Conservation (phyloP, 2,888 invertebrate species). For the Drosophila suboccidentalis region DNA sequence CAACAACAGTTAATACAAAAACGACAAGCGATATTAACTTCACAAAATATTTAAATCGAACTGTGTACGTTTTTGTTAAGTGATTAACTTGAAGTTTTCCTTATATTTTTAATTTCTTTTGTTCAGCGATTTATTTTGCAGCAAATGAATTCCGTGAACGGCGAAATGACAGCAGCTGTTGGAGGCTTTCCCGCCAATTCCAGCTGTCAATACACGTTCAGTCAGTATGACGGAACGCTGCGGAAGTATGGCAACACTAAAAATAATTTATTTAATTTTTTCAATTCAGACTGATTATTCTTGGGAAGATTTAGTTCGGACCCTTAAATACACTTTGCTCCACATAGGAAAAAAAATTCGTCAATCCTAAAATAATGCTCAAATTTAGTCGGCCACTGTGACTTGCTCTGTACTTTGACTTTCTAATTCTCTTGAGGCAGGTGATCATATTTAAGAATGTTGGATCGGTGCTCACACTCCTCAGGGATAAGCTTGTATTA, state of each 20-base stretch:
- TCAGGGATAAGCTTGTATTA: no score
- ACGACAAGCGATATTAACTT: background rate
- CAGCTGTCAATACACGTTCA: slow-evolving; percentile 51
- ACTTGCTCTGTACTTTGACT: no score
- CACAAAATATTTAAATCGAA: background rate
- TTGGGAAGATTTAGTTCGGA: no score
- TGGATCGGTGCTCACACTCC: no score
- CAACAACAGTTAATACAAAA: background rate
- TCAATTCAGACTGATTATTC: background rate
- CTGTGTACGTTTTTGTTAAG: background rate
- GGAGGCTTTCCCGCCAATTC: slow-evolving; percentile 62
- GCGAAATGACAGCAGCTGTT: slow-evolving; percentile 54
- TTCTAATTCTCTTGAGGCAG: no score
- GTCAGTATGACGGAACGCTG: slow-evolving; percentile 11
- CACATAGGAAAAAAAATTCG: no score
- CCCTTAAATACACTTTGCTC: no score
- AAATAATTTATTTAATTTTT: no score
- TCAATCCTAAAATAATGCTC: no score
- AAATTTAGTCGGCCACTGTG: no score
- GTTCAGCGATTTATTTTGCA: slow-evolving; percentile 9
- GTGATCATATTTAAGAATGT: no score
- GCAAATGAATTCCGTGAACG: slow-evolving; percentile 20
- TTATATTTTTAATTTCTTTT: background rate
- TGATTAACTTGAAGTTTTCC: background rate
- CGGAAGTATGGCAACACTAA: slow-evolving; percentile 14